Evolutionary conservation across 1,140 invertebrate species (phyloP), one percentile per base, ranked within the genome.

Genomic region (Scaptodrosophila lebanonensis): DNA sequence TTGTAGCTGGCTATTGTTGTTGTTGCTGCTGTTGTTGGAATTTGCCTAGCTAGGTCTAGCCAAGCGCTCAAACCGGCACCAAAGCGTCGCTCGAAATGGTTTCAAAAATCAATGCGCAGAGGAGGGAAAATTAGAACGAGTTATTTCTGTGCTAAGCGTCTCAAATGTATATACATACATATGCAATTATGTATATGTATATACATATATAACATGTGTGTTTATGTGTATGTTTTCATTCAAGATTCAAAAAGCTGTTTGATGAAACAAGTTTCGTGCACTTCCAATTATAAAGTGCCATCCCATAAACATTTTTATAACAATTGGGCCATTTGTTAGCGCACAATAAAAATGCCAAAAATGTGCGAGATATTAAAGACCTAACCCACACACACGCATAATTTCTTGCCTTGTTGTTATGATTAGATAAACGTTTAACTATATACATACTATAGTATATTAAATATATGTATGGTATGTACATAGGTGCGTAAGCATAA

Each of bases 111-210:
- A 82, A 82, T 82, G 70, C 69, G 70, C 76, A 60, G 76, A 51
- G n/a, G n/a, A n/a, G n/a, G n/a, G 66, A 39, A 82, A 82, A 79
- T 75, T 82, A 82, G 75, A 82, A 82, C 75, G 75, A 75, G 75
- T 79, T 82, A 75, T 79, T 82, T 79, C 69, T 79, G 65, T 79
- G 73, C 42, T 77, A 77, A 77, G 73, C 68, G 73, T 72, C 56
- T 77, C 73, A 77, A 79, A 16, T 35, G 45, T 43, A 32, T 15
- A n/a, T 1, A 17, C 25, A 29, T 27, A 13, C 22, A 3, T 15
- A 17, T n/a, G 1, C 1, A 29, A 3, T 12, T 62, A 8, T 38
- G 7, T 18, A 17, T 12, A 9, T 39, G 16, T 54, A 20, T 20
- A n/a, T 50, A 44, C 29, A 35, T 56, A 25, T 39, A n/a, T 16